Evolutionary conservation across 2,888 invertebrate genomes (phyloP), one percentile per base, ranked within the genome.

Genomic region (Portevinia maculata): DNA sequence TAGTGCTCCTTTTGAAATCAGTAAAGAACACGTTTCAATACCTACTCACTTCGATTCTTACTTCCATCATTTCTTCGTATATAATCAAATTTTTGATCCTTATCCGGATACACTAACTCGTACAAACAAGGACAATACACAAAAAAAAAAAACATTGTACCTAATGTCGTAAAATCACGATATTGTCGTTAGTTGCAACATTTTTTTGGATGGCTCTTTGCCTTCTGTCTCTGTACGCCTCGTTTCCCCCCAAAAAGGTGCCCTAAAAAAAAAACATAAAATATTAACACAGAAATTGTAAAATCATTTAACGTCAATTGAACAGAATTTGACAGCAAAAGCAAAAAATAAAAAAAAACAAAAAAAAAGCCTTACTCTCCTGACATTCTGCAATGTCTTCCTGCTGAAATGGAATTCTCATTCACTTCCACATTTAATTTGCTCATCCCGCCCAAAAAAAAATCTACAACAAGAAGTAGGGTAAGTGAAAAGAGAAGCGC

Each of bases 281-380:
- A 67, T 78, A 78, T 83, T 83, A 83, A 73, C 83, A 78, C 50
- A 62, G 78, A 67, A 78, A 83, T 83, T 78, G 76, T 71, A 83
- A 67, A 83, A 78, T 73, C 78, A 78, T 83, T 83, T 57, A 78
- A 73, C 71, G 55, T 67, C 78, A 83, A 69, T 83, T 83, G 83
- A 62, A 67, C 62, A 71, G 65, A 78, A 83, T 67, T 71, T 62
- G 53, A 78, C 55, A 60, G 60, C 17, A 59, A 15, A 39, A 32
- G 44, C 11, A 9, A 9, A 37, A 48, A 17, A 32, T 21, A 32
- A 39, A 44, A 11, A 44, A 11, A 44, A 17, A 19, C 9, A 17
- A 19, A 17, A 44, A 44, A n/a, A n/a, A n/a, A n/a, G n/a, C 15
- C 7, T 15, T 15, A 13, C 6, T 1, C 3, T 13, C 17, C 8